phyloP scores from a whole-genome alignment of 2,797 vertebrate species.

The Enteromius radiatus region DNA sequence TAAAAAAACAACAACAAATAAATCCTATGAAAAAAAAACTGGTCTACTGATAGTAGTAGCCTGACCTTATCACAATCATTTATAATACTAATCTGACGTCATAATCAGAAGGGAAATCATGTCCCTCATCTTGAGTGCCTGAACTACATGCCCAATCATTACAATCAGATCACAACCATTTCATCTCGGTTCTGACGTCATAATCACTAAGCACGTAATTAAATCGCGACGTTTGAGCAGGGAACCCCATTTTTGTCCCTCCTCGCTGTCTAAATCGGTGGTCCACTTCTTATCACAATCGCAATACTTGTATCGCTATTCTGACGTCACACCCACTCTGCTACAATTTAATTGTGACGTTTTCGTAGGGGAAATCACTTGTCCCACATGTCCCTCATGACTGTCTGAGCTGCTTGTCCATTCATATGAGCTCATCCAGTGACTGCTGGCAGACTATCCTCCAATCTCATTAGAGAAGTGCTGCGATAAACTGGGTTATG shows the following conservation, averaged over 20 bases:
- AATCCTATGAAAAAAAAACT: neutral
- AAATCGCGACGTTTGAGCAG: neutral
- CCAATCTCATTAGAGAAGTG: constrained; percentile 74
- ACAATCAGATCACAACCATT: constrained; percentile 65
- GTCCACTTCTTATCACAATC: neutral
- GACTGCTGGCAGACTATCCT: constrained; percentile 60
- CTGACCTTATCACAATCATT: neutral
- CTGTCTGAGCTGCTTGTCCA: constrained; percentile 24
- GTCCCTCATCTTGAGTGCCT: neutral
- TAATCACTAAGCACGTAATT: constrained; percentile 30
- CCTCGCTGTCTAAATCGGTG: neutral
- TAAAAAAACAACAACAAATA: too few relatives aligned
- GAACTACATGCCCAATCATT: constrained; percentile 20
- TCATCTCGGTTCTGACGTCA: constrained; percentile 55
- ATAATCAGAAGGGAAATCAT: constrained; percentile 26
- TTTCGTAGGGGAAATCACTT: constrained; percentile 1
- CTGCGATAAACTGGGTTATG: constrained; percentile 65
- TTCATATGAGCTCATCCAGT: constrained; percentile 42
- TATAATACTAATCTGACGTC: neutral
- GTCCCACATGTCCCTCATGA: neutral
- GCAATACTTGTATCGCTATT: constrained; percentile 45
- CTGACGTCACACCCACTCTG: constrained; percentile 43
- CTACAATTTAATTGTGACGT: constrained; percentile 6
- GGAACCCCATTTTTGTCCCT: neutral
- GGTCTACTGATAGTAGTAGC: neutral